Evolutionary conservation across 2,797 vertebrate genomes (phyloP), one percentile per base, ranked within the genome.

Genomic region (Coracias cyanogaster): DNA sequence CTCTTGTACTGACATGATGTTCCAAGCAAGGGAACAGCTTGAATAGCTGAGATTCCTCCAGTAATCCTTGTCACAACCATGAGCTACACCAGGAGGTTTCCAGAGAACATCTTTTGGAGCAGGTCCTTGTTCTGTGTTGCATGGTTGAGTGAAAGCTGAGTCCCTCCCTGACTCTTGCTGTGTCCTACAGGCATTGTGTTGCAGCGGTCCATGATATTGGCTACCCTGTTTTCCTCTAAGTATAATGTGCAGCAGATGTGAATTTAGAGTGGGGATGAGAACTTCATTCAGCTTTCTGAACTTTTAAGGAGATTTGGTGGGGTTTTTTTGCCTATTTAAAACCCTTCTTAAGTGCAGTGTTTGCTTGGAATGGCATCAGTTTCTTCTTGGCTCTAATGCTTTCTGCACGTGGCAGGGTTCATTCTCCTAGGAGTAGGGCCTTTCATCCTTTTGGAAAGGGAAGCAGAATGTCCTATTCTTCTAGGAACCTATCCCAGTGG

Each of bases 401-500:
- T 66, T 70, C 19, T 61, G 28, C 19, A 1, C 3, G 31, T 18
- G 22, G 20, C 48, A 82, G 16, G 0, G 5, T 3, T 33, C 0
- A 1, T 55, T 86, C n/a, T 60, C 25, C 7, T 49, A 28, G 10
- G 3, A 2, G 31, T 10, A 31, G 4, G 3, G 29, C 33, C 25
- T 78, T 86, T 83, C 37, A 8, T 12, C 26, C 26, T 35, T 72
- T 41, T 48, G n/a, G 35, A 48, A 48, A 33, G 4, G 5, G 41
- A 20, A 76, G 28, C 16, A 67, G 61, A 54, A 28, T 9, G 7
- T 22, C 11, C 24, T 55, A 2, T 14, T 29, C 9, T 26, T n/a
- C 15, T 6, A 28, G 43, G 8, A 61, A 65, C 13, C 46, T 26
- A 0, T 20, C 37, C 7, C 4, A 0, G 6, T 19, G 18, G n/a